Percentiles rank a stretch among this genome's conserved stretches.
Conservation (phyloP, 2,888 invertebrate species). For the Torymus texanus region DNA sequence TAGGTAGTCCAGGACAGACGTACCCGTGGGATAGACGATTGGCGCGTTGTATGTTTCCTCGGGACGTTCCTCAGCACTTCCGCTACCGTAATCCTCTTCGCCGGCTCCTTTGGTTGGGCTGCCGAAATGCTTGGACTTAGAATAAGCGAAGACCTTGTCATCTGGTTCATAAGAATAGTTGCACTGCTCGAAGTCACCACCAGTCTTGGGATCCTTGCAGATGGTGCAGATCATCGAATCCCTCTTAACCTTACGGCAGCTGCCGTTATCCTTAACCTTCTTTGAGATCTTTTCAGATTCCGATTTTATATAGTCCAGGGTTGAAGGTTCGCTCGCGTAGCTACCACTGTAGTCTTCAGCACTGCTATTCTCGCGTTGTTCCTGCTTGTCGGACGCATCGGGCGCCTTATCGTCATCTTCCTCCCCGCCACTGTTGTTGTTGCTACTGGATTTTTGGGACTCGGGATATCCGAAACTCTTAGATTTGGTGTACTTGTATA, state of each 20-base stretch:
- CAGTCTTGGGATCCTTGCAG: conserved; percentile 85
- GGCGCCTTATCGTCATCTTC: conserved; percentile 21
- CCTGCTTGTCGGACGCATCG: conserved; percentile 54
- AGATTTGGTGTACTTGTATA: conserved; percentile 68
- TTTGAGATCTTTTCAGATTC: conserved; percentile 80
- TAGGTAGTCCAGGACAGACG: conserved; percentile 46
- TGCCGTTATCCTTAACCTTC: conserved; percentile 73
- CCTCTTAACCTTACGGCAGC: conserved; percentile 81
- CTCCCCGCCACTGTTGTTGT: neutral
- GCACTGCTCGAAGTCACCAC: conserved; percentile 87
- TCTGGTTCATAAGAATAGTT: conserved; percentile 85
- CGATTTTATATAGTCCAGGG: conserved; percentile 75
- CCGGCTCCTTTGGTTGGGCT: conserved; percentile 58
- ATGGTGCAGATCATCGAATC: conserved; percentile 83
- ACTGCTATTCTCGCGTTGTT: conserved; percentile 46
- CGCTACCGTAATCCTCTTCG: conserved; percentile 39
- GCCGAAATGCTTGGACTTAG: conserved; percentile 67
- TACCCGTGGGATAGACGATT: conserved; percentile 45
- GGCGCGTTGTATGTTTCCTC: conserved; percentile 45
- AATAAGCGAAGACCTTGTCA: conserved; percentile 78
- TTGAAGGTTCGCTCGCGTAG: conserved; percentile 40
- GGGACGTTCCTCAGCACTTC: conserved; percentile 40
- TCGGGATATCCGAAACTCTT: conserved; percentile 67
- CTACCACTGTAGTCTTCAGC: conserved; percentile 44
- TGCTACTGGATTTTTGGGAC: neutral